Evolutionary conservation across 2,797 vertebrate genomes (phyloP), one percentile per base, ranked within the genome.

Genomic region (Poliocrania exsul): DNA sequence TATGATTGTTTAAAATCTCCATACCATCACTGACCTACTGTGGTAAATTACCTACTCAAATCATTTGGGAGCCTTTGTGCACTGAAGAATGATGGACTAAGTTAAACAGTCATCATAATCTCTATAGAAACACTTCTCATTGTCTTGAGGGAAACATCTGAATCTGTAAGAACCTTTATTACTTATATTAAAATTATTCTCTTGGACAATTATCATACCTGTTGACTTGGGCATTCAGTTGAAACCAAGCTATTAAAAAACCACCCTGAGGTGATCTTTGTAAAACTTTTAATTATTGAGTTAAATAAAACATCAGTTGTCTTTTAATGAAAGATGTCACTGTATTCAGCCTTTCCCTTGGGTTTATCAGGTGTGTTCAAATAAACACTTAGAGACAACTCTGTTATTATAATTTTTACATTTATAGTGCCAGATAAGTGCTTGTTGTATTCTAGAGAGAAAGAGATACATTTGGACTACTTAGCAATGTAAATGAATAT

Each of bases 271-370:
- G 93, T 80, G 51, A 86, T 93, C 53, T 86, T 71, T 81, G 70
- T 66, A 79, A 91, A 94, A 92, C 73, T 94, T 96, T 94, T 95
- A 96, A 95, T 95, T 95, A 95, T 13, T 60, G 77, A 91, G 60
- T 86, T 96, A 96, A 97, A 96, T 95, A 94, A 95, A 97, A 88
- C 92, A 96, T 96, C 96, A 79, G 56, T 37, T 82, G 56, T 86
- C 82, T 94, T 93, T 88, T 92, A 95, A 92, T 93, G 80, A 95
- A 96, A 86, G 70, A 66, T 53, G 40, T 77, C 64, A 60, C 73
- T 81, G 71, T 61, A 53, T 88, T 90, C 80, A 84, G 85, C 42
- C 46, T 81, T 90, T 88, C 93, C 78, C 78, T 86, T 61, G 92
- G 16, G 85, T 77, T 95, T 86, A 91, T 3, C 8, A 70, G 35